Conservation (phyloP, 2,888 invertebrate genomes). For the Lysandra bellargus region DNA sequence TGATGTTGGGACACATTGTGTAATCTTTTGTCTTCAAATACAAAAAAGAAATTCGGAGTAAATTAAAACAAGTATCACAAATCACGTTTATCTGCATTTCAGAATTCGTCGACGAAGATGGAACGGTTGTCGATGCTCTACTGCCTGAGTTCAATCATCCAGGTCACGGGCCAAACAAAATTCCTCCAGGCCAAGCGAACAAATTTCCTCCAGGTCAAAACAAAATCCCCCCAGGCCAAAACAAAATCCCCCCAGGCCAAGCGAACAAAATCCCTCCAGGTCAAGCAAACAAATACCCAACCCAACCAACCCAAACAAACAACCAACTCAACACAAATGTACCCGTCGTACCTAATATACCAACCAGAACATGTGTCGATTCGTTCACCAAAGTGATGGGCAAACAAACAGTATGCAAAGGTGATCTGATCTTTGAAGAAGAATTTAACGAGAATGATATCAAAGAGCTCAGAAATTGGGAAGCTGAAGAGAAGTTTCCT, state of each 20-base stretch:
- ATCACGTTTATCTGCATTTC: conserved; percentile 39
- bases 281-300: background rate
- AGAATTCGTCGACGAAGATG: conserved; percentile 65
- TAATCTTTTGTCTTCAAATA: background rate
- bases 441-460: conserved; percentile 68
- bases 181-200: background rate
- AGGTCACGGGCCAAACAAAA: background rate
- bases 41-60: background rate
- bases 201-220: background rate
- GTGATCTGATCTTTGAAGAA: conserved; percentile 81
- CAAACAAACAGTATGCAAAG: conserved; percentile 64
- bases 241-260: background rate
- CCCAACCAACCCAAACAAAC: background rate
- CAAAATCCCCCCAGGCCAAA: conserved; percentile 9
- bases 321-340: background rate
- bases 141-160: conserved; percentile 22
- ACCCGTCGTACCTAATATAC: background rate
- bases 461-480: conserved; percentile 69
- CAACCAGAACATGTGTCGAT: background rate
- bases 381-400: conserved; percentile 53
- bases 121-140: conserved; percentile 47
- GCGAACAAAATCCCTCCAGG: conserved; percentile 2
- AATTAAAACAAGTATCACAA: background rate
- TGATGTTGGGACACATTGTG: too few relatives aligned
- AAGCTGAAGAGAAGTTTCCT: conserved; percentile 76